Conservation (phyloP, 2,113 vertebrate genomes). For the Epinephelus moara region DNA sequence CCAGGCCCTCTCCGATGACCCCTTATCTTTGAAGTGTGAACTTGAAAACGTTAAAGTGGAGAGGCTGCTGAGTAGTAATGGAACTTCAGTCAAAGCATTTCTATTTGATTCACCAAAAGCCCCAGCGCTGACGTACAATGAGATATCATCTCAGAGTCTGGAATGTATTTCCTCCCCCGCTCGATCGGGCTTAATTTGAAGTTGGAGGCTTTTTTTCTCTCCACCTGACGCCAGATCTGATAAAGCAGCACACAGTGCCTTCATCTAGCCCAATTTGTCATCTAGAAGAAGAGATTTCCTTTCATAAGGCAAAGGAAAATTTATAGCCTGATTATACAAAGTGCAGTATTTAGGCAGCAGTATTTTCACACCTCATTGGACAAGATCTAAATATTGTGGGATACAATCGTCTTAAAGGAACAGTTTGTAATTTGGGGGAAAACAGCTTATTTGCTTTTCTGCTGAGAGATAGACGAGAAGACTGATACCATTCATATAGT, state of each 20-base stretch:
- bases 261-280: conserved; percentile 67
- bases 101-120: conserved; percentile 60
- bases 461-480: not conserved
- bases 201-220: conserved; percentile 52
- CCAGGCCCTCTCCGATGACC: conserved; percentile 54
- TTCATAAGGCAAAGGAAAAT: conserved; percentile 36
- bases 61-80: conserved; percentile 50
- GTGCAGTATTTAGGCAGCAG: conserved; percentile 29
- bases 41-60: conserved; percentile 53
- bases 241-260: conserved; percentile 58
- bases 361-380: conserved; percentile 53
- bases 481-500: not conserved
- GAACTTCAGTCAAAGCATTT: conserved; percentile 69
- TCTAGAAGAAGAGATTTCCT: conserved; percentile 44
- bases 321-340: conserved; percentile 33
- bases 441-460: not conserved
- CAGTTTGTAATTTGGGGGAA: not conserved
- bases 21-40: conserved; percentile 72
- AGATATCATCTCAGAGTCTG: conserved; percentile 78
- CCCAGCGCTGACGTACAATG: conserved; percentile 54
- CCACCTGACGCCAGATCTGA: conserved; percentile 77
- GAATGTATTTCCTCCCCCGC: conserved; percentile 70
- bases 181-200: conserved; percentile 72
- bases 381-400: conserved; percentile 27
- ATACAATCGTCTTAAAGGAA: not conserved